A percentile compares a stretch with the other conserved stretches of the same genome.
These are phyloP conservation scores for Trypoxylon attenuatum DNA, from an alignment of 2,888 invertebrate species.

Conservation along the genomic window DNA sequence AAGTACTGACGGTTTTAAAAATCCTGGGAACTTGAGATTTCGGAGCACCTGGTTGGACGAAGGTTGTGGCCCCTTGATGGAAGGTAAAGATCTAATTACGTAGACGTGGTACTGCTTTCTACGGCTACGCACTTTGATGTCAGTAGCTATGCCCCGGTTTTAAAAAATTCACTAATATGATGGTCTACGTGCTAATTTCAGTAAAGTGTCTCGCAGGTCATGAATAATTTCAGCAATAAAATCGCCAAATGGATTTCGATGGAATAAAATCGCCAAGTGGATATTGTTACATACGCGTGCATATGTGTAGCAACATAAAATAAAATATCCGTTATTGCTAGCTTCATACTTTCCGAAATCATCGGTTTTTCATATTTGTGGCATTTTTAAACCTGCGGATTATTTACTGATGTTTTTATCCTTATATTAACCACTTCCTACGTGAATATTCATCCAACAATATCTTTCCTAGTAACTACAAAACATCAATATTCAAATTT, in stretches of 20 bases:
- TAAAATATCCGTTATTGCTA: too few species aligned
- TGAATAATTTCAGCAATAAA: conserved; percentile 56
- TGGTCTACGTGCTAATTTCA: conserved; percentile 54
- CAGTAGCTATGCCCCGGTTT: conserved; percentile 20
- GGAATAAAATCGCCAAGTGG: conserved; percentile 10
- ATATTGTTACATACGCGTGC: conserved; percentile 16
- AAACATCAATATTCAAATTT: too few species aligned
- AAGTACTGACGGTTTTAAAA: conserved; percentile 21
- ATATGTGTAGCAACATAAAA: too few species aligned
- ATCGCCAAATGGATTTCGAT: conserved; percentile 51
- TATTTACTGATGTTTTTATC: too few species aligned
- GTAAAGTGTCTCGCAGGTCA: conserved; percentile 52
- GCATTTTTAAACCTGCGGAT: too few species aligned
- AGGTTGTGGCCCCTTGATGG: too few species aligned
- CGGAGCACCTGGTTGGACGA: conserved; percentile 14
- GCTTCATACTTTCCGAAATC: too few species aligned
- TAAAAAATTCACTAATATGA: conserved; percentile 59
- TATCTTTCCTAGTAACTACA: too few species aligned
- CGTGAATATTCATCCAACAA: too few species aligned
- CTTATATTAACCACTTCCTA: too few species aligned
- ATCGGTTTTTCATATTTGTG: too few species aligned
- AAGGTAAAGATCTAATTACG: conserved; percentile 51
- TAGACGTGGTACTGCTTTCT: conserved; percentile 16
- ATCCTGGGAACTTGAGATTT: conserved; percentile 28
- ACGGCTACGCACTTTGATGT: conserved; percentile 32